A percentile compares a stretch with the other conserved stretches of the same genome.
Evolutionary conservation across 2,797 vertebrate species (phyloP).

Genomic region (Psittacula derbiana): DNA sequence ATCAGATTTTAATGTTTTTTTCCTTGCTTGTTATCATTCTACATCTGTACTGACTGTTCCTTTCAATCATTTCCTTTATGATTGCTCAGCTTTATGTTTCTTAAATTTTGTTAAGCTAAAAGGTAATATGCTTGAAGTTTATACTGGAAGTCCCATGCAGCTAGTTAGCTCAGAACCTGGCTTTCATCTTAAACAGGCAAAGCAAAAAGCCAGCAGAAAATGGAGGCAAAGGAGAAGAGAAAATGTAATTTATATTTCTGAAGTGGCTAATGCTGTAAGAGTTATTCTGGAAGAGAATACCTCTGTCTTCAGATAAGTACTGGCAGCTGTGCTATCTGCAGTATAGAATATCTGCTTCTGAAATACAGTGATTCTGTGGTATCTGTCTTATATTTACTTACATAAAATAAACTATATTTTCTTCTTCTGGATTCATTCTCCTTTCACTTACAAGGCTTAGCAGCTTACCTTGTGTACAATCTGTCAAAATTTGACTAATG

Average conservation of each 20-base stretch:
- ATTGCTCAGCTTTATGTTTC: slow-evolving; percentile 59
- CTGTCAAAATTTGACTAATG: slow-evolving; percentile 56
- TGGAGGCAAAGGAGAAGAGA: slow-evolving; percentile 37
- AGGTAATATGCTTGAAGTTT: slow-evolving; percentile 49
- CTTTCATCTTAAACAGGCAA: slow-evolving; percentile 62
- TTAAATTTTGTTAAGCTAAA: slow-evolving; percentile 61
- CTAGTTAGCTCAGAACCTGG: slow-evolving; percentile 27
- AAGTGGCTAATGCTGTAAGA: slow-evolving; percentile 58
- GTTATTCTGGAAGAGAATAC: slow-evolving; percentile 51
- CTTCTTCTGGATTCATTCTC: slow-evolving; percentile 42
- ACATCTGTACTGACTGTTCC: slow-evolving; percentile 49
- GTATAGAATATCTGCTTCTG: slow-evolving; percentile 55
- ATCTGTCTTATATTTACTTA: slow-evolving; percentile 48
- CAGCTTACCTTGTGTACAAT: slow-evolving; percentile 32
- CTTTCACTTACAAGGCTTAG: slow-evolving; percentile 50
- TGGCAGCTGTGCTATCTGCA: slow-evolving; percentile 53
- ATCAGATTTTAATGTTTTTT: slow-evolving; percentile 51
- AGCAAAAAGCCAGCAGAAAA: slow-evolving; percentile 58
- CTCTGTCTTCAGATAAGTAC: slow-evolving; percentile 59
- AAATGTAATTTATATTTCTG: slow-evolving; percentile 60
- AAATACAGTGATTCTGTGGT: slow-evolving; percentile 41
- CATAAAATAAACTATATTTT: slow-evolving; percentile 5
- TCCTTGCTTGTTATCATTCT: slow-evolving; percentile 25
- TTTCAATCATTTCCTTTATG: slow-evolving; percentile 70
- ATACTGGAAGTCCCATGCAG: slow-evolving; percentile 2